Percentiles rank a stretch among this genome's conserved stretches.
These are phyloP conservation scores for Amazona finschi DNA, from an alignment of 2,797 vertebrate genomes.

Conservation along the genomic window DNA sequence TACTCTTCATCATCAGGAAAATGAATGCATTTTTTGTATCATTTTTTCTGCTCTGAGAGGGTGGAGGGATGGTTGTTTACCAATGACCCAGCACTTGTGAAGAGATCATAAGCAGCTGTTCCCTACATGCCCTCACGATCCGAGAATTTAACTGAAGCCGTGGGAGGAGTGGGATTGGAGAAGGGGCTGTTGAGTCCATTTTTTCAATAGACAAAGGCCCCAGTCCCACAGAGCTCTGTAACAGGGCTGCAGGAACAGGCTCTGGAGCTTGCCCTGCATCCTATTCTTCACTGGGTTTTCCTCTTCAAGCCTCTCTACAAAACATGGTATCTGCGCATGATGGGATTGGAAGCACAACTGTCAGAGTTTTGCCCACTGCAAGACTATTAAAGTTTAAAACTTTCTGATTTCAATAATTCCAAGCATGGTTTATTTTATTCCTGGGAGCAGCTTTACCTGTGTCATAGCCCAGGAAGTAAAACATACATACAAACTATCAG, in stretches of 20 bases:
- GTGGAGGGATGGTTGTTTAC: conserved; percentile 68
- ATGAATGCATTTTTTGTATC: conserved; percentile 72
- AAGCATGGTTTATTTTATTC: not conserved
- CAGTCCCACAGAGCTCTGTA: not conserved
- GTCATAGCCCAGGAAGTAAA: not conserved
- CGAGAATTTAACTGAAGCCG: not conserved
- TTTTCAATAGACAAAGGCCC: conserved; percentile 49
- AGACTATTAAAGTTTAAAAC: not conserved
- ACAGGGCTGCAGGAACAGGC: not conserved
- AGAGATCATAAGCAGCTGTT: conserved; percentile 74
- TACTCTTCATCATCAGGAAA: conserved; percentile 65
- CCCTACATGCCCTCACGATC: conserved; percentile 61
- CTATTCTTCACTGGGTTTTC: not conserved
- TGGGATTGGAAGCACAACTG: not conserved
- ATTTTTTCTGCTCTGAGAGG: not conserved
- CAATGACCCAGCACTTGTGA: conserved; percentile 65
- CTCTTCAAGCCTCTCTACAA: not conserved
- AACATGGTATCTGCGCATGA: fast-evolving
- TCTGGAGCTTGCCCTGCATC: not conserved
- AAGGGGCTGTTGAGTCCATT: not conserved
- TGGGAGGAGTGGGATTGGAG: conserved; percentile 43
- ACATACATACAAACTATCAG: not conserved
- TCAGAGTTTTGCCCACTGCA: not conserved
- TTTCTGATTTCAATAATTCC: not conserved
- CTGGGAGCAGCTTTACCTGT: not conserved